Percentiles rank a stretch among this genome's conserved stretches.
Conservation (phyloP, 2,113 vertebrate genomes). For the Macaca fascicularis region DNA sequence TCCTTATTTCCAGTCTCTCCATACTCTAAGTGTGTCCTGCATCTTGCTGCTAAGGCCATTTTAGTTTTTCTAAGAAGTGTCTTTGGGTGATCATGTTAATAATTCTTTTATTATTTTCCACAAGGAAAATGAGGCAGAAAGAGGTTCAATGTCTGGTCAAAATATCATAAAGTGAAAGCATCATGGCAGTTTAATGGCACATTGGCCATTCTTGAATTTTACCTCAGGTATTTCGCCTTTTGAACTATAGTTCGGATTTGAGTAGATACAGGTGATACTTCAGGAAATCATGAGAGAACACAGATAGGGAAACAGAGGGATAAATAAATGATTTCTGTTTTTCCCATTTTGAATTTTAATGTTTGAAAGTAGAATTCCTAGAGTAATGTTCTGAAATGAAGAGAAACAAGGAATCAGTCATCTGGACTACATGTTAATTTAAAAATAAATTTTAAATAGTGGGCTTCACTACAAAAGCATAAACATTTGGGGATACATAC, state of each 20-base stretch:
- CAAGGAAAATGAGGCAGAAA: background rate
- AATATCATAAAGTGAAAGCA: background rate
- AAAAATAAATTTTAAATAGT: background rate
- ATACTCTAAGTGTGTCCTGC: background rate
- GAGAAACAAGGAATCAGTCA: background rate
- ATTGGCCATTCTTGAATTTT: background rate
- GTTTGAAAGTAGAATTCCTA: background rate
- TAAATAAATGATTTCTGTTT: background rate
- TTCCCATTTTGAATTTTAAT: background rate
- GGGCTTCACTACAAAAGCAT: background rate
- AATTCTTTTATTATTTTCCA: background rate
- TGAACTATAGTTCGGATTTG: background rate
- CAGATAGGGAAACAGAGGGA: no score
- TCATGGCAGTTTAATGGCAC: background rate
- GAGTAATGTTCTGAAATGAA: background rate
- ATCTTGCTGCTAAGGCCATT: background rate
- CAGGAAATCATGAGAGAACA: background rate
- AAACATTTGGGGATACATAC: background rate
- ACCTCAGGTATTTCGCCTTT: background rate
- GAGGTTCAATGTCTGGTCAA: background rate
- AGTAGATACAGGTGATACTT: background rate
- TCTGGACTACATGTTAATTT: background rate
- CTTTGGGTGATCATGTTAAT: background rate
- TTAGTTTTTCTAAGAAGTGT: background rate
- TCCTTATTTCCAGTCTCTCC: background rate